Evolutionary conservation across 2,797 vertebrate genomes (phyloP).

Genomic region (Cetoscarus ocellatus): DNA sequence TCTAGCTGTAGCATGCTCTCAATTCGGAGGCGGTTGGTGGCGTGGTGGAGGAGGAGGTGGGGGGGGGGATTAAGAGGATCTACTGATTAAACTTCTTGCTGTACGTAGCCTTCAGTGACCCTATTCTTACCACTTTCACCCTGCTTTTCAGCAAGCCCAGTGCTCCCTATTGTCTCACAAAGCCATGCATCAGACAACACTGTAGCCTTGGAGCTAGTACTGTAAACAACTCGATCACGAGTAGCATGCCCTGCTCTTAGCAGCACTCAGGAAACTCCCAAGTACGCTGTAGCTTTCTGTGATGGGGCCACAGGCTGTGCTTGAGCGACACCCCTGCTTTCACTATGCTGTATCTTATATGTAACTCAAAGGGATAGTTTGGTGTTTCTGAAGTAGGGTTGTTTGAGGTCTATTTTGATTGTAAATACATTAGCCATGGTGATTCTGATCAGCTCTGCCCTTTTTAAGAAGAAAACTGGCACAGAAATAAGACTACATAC

Average conservation of each 20-base stretch:
- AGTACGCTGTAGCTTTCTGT: constrained; percentile 30
- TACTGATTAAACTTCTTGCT: constrained; percentile 61
- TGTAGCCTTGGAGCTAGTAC: constrained; percentile 67
- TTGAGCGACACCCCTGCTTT: constrained; percentile 22
- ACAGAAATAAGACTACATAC: too few relatives aligned
- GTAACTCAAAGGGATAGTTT: not conserved
- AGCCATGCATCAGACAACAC: constrained; percentile 66
- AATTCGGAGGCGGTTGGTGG: constrained; percentile 29
- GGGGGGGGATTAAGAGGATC: constrained; percentile 64
- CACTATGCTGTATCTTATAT: constrained; percentile 29
- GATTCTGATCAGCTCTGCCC: too few relatives aligned
- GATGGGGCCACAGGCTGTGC: constrained; percentile 26
- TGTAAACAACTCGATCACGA: constrained; percentile 57
- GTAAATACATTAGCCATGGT: too few relatives aligned
- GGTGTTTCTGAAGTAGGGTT: too few relatives aligned
- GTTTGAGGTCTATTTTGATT: too few relatives aligned
- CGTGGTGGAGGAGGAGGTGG: not conserved
- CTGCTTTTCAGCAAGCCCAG: constrained; percentile 29
- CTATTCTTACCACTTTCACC: constrained; percentile 49
- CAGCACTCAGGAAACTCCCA: constrained; percentile 74
- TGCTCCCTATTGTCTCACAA: constrained; percentile 54
- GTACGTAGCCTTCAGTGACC: constrained; percentile 54
- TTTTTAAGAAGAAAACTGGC: too few relatives aligned
- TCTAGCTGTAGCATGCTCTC: constrained; percentile 48
- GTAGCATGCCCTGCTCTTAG: constrained; percentile 56